Evolutionary conservation across 2,888 invertebrate species (phyloP), one percentile per base, ranked within the genome.

Genomic region (Drosophila barbarae): DNA sequence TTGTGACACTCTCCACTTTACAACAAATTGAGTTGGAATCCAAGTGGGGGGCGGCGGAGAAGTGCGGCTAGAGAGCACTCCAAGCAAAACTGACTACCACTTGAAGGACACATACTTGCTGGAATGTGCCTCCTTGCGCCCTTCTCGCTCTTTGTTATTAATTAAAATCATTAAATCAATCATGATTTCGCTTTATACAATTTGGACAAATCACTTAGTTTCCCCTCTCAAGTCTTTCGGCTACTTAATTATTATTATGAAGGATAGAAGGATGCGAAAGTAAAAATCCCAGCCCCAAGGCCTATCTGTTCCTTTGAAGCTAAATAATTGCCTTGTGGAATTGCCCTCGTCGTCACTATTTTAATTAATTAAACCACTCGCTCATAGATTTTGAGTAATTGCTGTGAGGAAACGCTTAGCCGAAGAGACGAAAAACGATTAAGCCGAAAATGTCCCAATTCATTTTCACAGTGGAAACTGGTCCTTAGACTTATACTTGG

Each of bases 361-460:
- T 59, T 59, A 60, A 60, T 60, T 60, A 60, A 60, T 60, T 60
- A 60, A 60, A 46, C 60, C 46, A 59, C 32, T 60, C 26, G 60
- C 44, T 59, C 59, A 60, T 60, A 60, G 59, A 46, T 60, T 59
- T 60, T 60, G 59, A 60, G 32, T 60, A 60, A 60, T 60, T 60
- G 59, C 46, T 2, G 6, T 12, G 12, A 28, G 3, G 54, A 53
- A 56, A 15, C 56, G 38, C 59, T 55, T 46, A 42, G 7, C 35
- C n/a, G 15, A 21, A 26, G 59, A 46, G 59, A 18, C 18, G 18
- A 46, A 46, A 46, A 59, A 46, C 59, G 59, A 60, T 60, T 60
- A 60, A 60, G n/a, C 36, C 30, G 30, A 13, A 59, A 38, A 36
- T 21, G 18, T 39, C 7, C 21, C 42, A 26, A 32, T 12, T 12